Percentiles rank a stretch among this genome's conserved stretches.
These are phyloP conservation scores for Antigone vipio DNA, from an alignment of 2,113 vertebrate genomes.

Conservation along the genomic window DNA sequence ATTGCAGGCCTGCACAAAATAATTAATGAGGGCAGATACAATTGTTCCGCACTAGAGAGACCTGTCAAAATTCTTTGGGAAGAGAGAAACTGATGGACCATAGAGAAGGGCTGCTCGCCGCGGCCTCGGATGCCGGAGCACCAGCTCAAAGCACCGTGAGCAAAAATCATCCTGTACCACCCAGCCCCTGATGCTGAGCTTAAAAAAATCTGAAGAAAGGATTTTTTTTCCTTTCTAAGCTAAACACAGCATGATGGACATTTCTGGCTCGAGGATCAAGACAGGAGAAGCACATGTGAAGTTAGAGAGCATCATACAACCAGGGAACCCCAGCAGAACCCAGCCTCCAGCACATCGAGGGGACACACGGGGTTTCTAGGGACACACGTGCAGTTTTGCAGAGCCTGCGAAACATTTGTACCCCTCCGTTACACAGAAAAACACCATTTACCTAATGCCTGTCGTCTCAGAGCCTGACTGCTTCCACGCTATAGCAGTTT, in stretches of 20 bases:
- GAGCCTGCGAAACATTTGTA: neutral
- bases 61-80: conserved; percentile 63
- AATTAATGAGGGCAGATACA: conserved; percentile 71
- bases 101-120: neutral
- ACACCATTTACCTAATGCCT: neutral
- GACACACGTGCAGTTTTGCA: neutral
- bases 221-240: conserved; percentile 2
- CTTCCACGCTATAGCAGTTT: neutral
- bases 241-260: neutral
- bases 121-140: neutral
- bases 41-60: conserved; percentile 50
- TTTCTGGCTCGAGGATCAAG: neutral
- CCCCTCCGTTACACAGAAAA: neutral
- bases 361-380: neutral
- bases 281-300: neutral
- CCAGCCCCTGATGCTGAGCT: neutral
- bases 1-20: conserved; percentile 52
- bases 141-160: neutral
- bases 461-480: neutral
- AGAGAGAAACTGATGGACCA: conserved; percentile 50
- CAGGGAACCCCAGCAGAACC: neutral
- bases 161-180: neutral
- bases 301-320: neutral
- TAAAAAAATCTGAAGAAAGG: neutral
- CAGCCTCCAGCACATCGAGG: neutral